Conservation (phyloP, 2,113 vertebrate genomes). For the Myocastor coypus region DNA sequence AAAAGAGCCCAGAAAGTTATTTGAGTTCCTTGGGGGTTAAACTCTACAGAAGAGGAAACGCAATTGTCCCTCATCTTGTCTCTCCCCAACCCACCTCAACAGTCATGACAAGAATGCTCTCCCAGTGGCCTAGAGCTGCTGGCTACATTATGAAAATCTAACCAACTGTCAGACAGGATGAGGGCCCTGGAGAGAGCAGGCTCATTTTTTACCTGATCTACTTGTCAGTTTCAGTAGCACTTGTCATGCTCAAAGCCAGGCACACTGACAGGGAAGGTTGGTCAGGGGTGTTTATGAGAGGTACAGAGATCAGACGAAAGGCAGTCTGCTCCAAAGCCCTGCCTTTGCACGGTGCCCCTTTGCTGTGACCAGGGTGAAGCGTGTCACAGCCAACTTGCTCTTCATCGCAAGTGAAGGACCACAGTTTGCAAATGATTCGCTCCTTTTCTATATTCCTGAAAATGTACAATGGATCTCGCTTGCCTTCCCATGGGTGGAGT, state of each 20-base stretch:
- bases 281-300: constrained; percentile 20
- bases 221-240: constrained; percentile 41
- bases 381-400: background rate
- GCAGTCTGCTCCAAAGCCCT: background rate
- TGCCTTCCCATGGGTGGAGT: background rate
- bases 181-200: constrained; percentile 21
- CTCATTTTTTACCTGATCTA: constrained; percentile 68
- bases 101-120: constrained; percentile 11
- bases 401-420: background rate
- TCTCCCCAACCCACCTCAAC: background rate
- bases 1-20: background rate
- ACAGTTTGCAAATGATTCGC: background rate
- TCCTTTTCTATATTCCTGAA: background rate
- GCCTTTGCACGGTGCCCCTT: background rate
- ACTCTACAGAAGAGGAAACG: background rate
- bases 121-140: constrained; percentile 1
- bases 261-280: constrained; percentile 28
- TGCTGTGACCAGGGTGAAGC: background rate
- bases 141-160: constrained; percentile 52
- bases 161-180: background rate
- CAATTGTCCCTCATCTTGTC: constrained; percentile 3
- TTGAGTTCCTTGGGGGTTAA: constrained; percentile 9
- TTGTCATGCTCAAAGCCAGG: constrained; percentile 45
- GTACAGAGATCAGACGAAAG: constrained; percentile 31
- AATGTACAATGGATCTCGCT: background rate